These are phyloP conservation scores for Synergus japonicus DNA, from an alignment of 2,888 invertebrate species.

Conservation along the genomic window DNA sequence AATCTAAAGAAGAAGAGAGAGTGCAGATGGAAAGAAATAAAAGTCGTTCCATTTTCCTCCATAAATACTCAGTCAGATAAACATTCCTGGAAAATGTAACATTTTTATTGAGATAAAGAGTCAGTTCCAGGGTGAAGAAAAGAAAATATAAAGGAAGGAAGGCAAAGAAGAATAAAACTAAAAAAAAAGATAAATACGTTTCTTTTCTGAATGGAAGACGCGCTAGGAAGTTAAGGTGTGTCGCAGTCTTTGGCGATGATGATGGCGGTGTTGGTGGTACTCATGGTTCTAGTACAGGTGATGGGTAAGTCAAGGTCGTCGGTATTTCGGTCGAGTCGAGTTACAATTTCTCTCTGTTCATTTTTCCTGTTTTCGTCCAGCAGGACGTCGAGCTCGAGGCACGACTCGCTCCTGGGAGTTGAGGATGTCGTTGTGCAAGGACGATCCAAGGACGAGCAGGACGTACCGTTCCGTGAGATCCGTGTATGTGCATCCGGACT, in stretches of 20 bases:
- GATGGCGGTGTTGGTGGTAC: constrained; percentile 13
- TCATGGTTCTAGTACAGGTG: constrained; percentile 17
- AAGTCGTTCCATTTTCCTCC: constrained; percentile 12
- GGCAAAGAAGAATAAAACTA: constrained; percentile 22
- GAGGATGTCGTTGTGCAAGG: constrained; percentile 65
- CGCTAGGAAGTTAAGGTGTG: constrained; percentile 41
- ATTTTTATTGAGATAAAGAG: constrained; percentile 3
- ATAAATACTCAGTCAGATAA: constrained; percentile 30
- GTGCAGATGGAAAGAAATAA: constrained; percentile 1
- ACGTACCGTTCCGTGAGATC: constrained; percentile 85
- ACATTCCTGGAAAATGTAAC: constrained; percentile 18
- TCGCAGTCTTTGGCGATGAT: constrained; percentile 37
- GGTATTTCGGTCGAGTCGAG: constrained; percentile 19
- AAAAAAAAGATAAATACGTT: constrained; percentile 39
- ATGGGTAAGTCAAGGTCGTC: constrained; percentile 24
- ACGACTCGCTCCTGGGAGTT: constrained; percentile 62
- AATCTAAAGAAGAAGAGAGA: not conserved
- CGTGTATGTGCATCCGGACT: constrained; percentile 85
- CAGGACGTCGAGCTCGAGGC: constrained; percentile 59
- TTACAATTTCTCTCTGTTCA: constrained; percentile 33
- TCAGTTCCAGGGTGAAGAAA: not conserved
- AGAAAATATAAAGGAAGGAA: not conserved
- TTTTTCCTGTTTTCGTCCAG: constrained; percentile 48
- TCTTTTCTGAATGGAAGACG: constrained; percentile 15
- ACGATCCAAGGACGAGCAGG: constrained; percentile 68